Base-by-base conservation (phyloP, 2,113 vertebrate species). In the Platichthys flesus region DNA sequence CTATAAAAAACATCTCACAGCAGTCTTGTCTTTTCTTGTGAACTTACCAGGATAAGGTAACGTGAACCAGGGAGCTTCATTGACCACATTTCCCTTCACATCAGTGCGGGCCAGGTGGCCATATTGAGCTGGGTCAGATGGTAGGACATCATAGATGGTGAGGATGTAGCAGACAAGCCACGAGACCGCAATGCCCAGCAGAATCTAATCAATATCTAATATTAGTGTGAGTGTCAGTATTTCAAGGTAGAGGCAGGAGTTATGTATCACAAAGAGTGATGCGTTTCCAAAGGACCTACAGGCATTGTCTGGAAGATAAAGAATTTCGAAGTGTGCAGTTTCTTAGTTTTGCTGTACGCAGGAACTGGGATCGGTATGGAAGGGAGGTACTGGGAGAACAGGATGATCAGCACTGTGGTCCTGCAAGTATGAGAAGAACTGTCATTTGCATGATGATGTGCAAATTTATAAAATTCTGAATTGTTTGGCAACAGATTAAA, bases 321-420 rank as follows among this genome's bases (percentile, higher is more conserved):
- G 52, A 96, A 74, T 21, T 88, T 94, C 69, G 92, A 90, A 62
- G 84, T 60, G 81, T 94, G 93, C 35, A 93, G 93, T 82, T 94
- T 96, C 91, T 93, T 94, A 84, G 79, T 56, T 91, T 89, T 93
- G 88, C 86, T 91, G 65, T 94, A 98, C 42, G 90, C 62, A 0
- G 96, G 97, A 78, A 98, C 23, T 0, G 92, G 97, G 35, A 98
- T 67, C 0, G 95, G 68, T 4, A 96, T 55, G 23, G 91, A 89
- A 42, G 95, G 95, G 72, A 99, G 93, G 84, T 98, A 99, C 88
- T 99, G 97, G 61, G 98, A 99, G 92, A 99, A 99, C 56, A 98
- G 85, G 81, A 97, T 91, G 73, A 98, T 98, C 90, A 97, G 88
- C 76, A 77, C 89, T 31, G 93, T 85, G 15, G 97, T 97, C 95